Evolutionary conservation across 2,888 invertebrate genomes (phyloP), one percentile per base, ranked within the genome.

Genomic region (Chrysomela aeneicollis): DNA sequence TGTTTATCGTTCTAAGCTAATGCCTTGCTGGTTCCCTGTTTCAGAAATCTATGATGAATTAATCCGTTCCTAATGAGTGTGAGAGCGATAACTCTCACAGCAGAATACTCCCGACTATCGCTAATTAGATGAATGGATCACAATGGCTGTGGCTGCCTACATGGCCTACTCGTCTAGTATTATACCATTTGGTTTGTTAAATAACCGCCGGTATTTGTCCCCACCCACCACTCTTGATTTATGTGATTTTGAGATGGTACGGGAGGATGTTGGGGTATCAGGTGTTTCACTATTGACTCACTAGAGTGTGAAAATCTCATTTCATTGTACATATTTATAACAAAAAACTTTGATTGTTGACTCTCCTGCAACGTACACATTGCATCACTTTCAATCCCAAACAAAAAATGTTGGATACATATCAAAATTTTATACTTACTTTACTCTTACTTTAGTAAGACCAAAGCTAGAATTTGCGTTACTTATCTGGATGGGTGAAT

Each of bases 11-110:
- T 59, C 60, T 51, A 58, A 61, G 62, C 62, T 54, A 57, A 57
- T 26, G 63, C 57, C 55, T 59, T 53, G 61, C 58, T 59, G 64
- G 59, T 42, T 42, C 52, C 66, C 63, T 70, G 70, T 65, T 70
- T 63, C 70, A 73, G 72, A 66, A 61, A 67, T 65, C 67, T 73
- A 80, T 82, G 82, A 82, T 82, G 81, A 81, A 82, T 82, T 82
- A 82, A 82, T 82, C 82, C 81, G 73, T 77, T 80, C 79, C 81
- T 82, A 82, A 82, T 82, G 82, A 82, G 82, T 80, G 82, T 82
- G 81, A 82, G 82, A 82, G 81, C 82, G 82, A 82, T 82, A 82
- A 82, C 82, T 81, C 81, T 82, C 79, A 77, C 26, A 79, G 81
- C 76, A 77, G 78, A 75, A 80, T 81, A 79, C 81, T 76, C 77